Percentiles rank a stretch among this genome's conserved stretches.
These are phyloP conservation scores for Perithous albicinctus DNA, from an alignment of 2,888 invertebrate species.

Conservation along the genomic window DNA sequence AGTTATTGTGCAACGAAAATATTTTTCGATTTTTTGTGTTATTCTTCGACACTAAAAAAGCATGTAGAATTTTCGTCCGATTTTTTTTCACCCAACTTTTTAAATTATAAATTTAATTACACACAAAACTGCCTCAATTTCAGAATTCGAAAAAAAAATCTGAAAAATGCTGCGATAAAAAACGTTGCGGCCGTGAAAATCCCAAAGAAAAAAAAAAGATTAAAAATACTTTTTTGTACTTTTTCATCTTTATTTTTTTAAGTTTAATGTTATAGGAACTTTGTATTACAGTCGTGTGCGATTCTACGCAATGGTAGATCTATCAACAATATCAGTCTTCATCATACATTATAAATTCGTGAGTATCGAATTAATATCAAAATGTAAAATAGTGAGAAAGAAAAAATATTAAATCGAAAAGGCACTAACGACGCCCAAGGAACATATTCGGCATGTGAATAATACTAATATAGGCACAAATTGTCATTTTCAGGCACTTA, in stretches of 20 bases:
- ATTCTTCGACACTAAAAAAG: too few relatives aligned
- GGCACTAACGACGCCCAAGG: constrained; percentile 7
- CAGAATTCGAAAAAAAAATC: not conserved
- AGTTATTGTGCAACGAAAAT: too few relatives aligned
- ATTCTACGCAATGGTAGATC: not conserved
- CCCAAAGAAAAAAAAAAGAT: not conserved
- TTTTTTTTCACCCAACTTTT: too few relatives aligned
- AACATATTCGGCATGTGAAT: not conserved
- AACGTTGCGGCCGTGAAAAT: too few relatives aligned
- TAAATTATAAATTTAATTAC: too few relatives aligned
- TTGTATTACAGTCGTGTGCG: constrained; percentile 59
- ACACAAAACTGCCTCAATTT: too few relatives aligned
- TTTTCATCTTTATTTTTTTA: constrained; percentile 23
- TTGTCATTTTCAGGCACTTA: constrained; percentile 57
- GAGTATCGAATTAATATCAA: constrained; percentile 8
- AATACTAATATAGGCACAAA: constrained; percentile 60
- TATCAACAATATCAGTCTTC: constrained; percentile 73
- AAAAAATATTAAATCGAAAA: constrained; percentile 9
- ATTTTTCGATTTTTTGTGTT: too few relatives aligned
- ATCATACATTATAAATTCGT: constrained; percentile 16
- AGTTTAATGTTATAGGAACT: constrained; percentile 73
- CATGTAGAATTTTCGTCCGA: too few relatives aligned
- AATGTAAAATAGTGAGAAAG: constrained; percentile 10
- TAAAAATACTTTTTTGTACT: not conserved
- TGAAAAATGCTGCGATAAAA: not conserved